Conservation (phyloP, 2,113 vertebrate species). For the Leucoraja erinaceus region DNA sequence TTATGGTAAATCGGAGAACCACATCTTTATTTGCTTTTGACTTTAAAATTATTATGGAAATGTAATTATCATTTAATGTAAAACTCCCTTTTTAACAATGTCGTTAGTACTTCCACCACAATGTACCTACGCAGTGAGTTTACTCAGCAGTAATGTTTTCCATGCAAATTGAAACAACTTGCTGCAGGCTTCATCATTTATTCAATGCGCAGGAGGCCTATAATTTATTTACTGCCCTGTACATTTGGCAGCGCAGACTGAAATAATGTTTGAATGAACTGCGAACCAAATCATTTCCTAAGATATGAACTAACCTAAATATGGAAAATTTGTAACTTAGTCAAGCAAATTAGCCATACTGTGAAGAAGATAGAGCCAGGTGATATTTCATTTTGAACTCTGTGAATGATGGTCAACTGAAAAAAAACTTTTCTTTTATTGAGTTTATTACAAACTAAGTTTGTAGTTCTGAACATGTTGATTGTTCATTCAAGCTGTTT, state of each 20-base stretch:
- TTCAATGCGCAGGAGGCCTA: conserved; percentile 13
- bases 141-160: background rate
- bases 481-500: background rate
- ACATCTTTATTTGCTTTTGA: background rate
- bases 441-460: background rate
- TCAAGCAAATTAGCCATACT: background rate
- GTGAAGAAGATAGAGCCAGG: background rate
- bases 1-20: background rate
- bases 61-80: background rate
- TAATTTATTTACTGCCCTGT: conserved; percentile 14
- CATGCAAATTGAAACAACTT: background rate
- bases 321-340: background rate
- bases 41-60: background rate
- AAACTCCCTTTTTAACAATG: background rate
- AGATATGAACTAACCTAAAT: background rate
- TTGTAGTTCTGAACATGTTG: background rate
- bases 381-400: background rate
- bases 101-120: background rate
- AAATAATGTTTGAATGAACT: background rate
- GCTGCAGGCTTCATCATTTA: background rate
- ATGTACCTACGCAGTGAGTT: background rate
- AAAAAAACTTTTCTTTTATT: background rate
- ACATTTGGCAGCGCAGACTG: background rate
- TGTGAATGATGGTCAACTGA: background rate
- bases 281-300: background rate